A percentile compares a stretch with the other conserved stretches of the same genome.
phyloP scores from a whole-genome alignment of 2,797 vertebrate genomes.

The Chromis chromis region DNA sequence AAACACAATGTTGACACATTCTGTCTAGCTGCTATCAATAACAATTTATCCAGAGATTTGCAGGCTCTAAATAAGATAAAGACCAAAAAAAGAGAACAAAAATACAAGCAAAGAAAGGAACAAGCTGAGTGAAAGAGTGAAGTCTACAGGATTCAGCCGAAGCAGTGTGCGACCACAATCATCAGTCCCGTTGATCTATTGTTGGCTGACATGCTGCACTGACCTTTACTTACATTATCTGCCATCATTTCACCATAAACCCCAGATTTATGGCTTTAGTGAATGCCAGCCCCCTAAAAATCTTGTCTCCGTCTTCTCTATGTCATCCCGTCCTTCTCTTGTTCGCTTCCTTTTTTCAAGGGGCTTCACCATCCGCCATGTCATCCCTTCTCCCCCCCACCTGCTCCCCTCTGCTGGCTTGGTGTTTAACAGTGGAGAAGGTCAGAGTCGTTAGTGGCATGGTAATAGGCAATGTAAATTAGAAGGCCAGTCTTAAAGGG shows the following conservation, averaged over 20 bases:
- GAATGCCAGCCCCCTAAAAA: slow-evolving; percentile 80
- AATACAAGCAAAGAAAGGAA: slow-evolving; percentile 15
- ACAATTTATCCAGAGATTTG: slow-evolving; percentile 47
- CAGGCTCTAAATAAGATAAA: slow-evolving; percentile 11
- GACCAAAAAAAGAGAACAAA: slow-evolving; percentile 2
- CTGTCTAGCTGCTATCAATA: slow-evolving; percentile 55
- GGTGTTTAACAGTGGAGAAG: slow-evolving; percentile 74
- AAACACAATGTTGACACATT: slow-evolving; percentile 66
- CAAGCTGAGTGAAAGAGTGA: slow-evolving; percentile 31
- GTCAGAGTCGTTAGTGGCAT: slow-evolving; percentile 77
- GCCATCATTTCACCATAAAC: slow-evolving; percentile 81
- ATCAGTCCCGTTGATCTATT: slow-evolving; percentile 74
- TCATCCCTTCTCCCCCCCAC: slow-evolving; percentile 15
- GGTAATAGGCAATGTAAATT: slow-evolving; percentile 75
- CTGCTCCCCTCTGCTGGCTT: slow-evolving; percentile 31
- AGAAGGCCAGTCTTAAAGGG: slow-evolving; percentile 62
- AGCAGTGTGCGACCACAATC: slow-evolving; percentile 62
- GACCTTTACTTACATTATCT: slow-evolving; percentile 83
- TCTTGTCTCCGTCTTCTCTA: slow-evolving; percentile 64
- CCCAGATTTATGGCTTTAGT: slow-evolving; percentile 77
- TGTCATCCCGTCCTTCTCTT: slow-evolving; percentile 61
- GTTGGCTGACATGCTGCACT: slow-evolving; percentile 70
- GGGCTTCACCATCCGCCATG: slow-evolving; percentile 8
- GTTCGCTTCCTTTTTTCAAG: slow-evolving; percentile 31
- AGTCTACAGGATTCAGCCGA: slow-evolving; percentile 33